Evolutionary conservation across 2,888 invertebrate genomes (phyloP), one percentile per base, ranked within the genome.

Genomic region (Venusia cambrica): DNA sequence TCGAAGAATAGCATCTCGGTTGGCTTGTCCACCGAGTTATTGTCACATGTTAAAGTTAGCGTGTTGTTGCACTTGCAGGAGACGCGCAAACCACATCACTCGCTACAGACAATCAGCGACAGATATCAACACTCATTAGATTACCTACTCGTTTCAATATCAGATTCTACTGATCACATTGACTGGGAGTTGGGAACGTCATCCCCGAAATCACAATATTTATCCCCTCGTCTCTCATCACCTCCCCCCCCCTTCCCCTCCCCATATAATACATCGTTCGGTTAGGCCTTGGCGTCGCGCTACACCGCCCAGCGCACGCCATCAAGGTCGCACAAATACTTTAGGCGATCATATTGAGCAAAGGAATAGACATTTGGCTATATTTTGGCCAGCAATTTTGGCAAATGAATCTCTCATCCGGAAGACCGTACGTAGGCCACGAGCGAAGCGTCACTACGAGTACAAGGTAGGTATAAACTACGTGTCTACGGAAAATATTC

Each of bases 401-500:
- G 81, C 81, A 77, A 77, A 77, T 55, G 41, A 72, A 79, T 46
- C 47, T 57, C 64, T 49, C 48, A 41, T 61, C 54, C 64, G 64
- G 76, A 80, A 83, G 79, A 83, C 81, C 68, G 63, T 67, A 67
- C 68, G 63, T 67, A 67, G 77, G 74, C 73, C 72, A 68, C 67
- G 80, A 83, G 84, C 84, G 71, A 84, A 84, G 83, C 83, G 66
- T 62, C 60, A 64, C 80, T 81, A 83, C 61, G 56, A 66, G n/a
- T n/a, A n/a, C n/a, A n/a, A n/a, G n/a, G n/a, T n/a, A n/a, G 78
- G 67, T 75, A 77, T 81, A 79, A 61, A 68, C 81, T 83, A 83
- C 79, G 81, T 76, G 81, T 62, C 80, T 79, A 79, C 75, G 48
- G 69, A 53, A 49, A 65, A 68, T 67, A 65, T 70, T 68, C 63